These are phyloP conservation scores for Cnemophilus loriae DNA, from an alignment of 2,113 vertebrate species.

Conservation along the genomic window DNA sequence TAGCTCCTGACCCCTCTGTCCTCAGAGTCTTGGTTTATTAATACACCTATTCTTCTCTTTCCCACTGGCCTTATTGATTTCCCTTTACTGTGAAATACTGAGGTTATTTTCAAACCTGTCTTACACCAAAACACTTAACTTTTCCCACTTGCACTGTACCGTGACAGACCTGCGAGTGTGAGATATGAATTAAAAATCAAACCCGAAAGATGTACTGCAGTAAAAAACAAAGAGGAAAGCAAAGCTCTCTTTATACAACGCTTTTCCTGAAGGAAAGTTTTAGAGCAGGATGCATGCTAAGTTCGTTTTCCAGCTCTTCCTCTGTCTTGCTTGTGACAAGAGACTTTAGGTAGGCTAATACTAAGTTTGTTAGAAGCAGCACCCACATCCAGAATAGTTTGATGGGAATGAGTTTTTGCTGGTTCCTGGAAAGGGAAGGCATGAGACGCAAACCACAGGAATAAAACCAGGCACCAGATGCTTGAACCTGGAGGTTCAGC, in stretches of 20 bases:
- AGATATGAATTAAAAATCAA: not conserved
- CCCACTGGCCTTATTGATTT: not conserved
- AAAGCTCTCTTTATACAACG: not conserved
- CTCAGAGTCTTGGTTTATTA: slow-evolving; percentile 32
- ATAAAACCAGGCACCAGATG: not conserved
- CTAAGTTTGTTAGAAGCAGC: not conserved
- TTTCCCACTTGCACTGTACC: not conserved
- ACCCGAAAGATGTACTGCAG: not conserved
- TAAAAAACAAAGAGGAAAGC: not conserved
- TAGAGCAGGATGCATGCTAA: not conserved
- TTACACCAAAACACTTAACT: slow-evolving; percentile 9
- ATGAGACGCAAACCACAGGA: not conserved
- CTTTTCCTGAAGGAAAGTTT: not conserved
- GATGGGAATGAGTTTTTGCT: not conserved
- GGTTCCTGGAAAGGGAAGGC: not conserved
- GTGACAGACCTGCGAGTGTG: not conserved
- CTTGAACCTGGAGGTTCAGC: not conserved
- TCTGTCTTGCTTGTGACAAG: not conserved
- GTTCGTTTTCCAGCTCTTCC: not conserved
- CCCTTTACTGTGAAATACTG: slow-evolving; percentile 11
- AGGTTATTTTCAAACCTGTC: slow-evolving; percentile 32
- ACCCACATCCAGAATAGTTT: not conserved
- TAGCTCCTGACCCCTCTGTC: slow-evolving; percentile 4
- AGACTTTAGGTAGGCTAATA: not conserved
- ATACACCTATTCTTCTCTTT: slow-evolving; percentile 17